These are phyloP conservation scores for Leptinotarsa rubiginosa DNA, from an alignment of 2,888 invertebrate species.

Conservation along the genomic window DNA sequence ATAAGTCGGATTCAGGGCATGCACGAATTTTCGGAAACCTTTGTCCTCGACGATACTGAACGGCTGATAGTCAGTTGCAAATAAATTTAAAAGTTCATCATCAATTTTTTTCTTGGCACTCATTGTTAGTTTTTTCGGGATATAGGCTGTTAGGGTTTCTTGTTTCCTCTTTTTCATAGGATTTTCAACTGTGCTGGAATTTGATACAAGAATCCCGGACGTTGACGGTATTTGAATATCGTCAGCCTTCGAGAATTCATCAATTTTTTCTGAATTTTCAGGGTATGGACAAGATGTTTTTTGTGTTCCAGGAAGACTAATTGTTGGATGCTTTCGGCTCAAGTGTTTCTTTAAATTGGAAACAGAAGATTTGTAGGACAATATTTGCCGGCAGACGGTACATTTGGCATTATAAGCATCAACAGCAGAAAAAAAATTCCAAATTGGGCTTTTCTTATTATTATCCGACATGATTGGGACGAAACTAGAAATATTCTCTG, in stretches of 20 bases:
- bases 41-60: slow-evolving; percentile 38
- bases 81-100: neutral
- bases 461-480: neutral
- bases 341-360: slow-evolving; percentile 31
- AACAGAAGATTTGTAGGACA: slow-evolving; percentile 26
- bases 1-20: slow-evolving; percentile 35
- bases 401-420: neutral
- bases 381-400: neutral
- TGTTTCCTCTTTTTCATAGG: neutral
- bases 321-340: slow-evolving; percentile 27
- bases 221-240: neutral
- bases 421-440: neutral
- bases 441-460: neutral
- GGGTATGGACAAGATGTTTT: no score
- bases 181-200: neutral
- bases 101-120: slow-evolving; percentile 3
- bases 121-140: neutral
- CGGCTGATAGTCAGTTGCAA: slow-evolving; percentile 31
- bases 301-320: slow-evolving; percentile 2
- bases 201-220: neutral
- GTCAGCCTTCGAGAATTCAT: neutral
- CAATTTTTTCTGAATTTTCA: no score
- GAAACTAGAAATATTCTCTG: neutral
- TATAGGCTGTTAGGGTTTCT: neutral
- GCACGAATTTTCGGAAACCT: slow-evolving; percentile 36